A percentile compares a stretch with the other conserved stretches of the same genome.
These are phyloP conservation scores for Hoplodrina blanda DNA, from an alignment of 2,888 invertebrate species.

Conservation along the genomic window DNA sequence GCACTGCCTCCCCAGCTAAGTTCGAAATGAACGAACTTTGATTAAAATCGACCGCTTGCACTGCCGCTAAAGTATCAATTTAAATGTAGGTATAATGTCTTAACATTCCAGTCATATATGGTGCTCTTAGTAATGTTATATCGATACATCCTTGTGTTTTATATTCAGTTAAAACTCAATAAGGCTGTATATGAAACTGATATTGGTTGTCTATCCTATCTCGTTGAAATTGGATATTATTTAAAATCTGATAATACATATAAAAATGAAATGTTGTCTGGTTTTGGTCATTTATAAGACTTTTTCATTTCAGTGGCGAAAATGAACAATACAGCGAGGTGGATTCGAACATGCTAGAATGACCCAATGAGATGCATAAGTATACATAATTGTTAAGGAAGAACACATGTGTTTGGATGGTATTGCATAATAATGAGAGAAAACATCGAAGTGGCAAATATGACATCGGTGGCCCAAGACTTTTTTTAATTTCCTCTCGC, in stretches of 20 bases:
- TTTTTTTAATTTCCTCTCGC: slow-evolving; percentile 87
- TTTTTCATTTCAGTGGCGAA: not conserved
- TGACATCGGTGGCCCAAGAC: slow-evolving; percentile 76
- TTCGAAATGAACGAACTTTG: slow-evolving; percentile 87
- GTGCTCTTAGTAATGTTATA: slow-evolving; percentile 10
- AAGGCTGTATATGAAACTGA: slow-evolving; percentile 41
- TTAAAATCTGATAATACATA: slow-evolving; percentile 32
- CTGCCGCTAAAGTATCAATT: slow-evolving; percentile 61
- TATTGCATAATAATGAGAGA: slow-evolving; percentile 52
- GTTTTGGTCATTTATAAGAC: slow-evolving; percentile 1
- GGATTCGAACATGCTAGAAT: not conserved
- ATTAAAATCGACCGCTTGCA: slow-evolving; percentile 85
- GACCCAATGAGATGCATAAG: slow-evolving; percentile 13
- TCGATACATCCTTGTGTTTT: slow-evolving; percentile 31
- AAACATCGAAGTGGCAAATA: slow-evolving; percentile 69
- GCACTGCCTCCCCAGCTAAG: slow-evolving; percentile 79
- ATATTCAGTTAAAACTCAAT: slow-evolving; percentile 53
- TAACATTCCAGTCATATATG: slow-evolving; percentile 42
- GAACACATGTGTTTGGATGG: slow-evolving; percentile 4
- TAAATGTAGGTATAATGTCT: slow-evolving; percentile 57
- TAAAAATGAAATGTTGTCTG: slow-evolving; percentile 19
- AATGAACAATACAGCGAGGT: slow-evolving; percentile 7
- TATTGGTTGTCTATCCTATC: slow-evolving; percentile 41
- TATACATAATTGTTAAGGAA: slow-evolving; percentile 18
- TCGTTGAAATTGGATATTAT: slow-evolving; percentile 43